phyloP scores from a whole-genome alignment of 1,140 invertebrate genomes.

The Yoshiicerus persimilis region DNA sequence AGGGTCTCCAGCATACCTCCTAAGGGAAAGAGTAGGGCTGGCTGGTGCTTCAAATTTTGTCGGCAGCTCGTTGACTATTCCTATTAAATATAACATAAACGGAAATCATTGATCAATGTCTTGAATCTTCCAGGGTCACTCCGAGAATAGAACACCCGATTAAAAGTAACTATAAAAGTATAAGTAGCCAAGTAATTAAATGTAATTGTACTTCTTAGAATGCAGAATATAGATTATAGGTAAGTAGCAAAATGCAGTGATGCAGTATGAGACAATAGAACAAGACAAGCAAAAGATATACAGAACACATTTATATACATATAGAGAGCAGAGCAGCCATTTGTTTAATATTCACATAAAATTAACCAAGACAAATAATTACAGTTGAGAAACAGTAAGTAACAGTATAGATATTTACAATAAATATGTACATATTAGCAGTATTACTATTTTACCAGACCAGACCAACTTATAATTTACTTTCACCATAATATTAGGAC shows the following conservation, averaged over 20 bases:
- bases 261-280: not conserved
- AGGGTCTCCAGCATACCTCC: slow-evolving; percentile 51
- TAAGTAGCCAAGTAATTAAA: not conserved
- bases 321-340: not conserved
- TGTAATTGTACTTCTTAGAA: not conserved
- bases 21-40: slow-evolving; percentile 50
- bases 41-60: slow-evolving; percentile 49
- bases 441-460: too few species aligned
- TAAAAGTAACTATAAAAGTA: not conserved
- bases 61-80: not conserved
- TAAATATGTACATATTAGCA: not conserved
- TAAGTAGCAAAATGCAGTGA: not conserved
- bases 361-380: not conserved
- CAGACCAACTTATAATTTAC: too few species aligned
- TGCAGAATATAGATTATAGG: not conserved
- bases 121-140: not conserved
- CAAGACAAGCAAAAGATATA: not conserved
- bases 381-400: not conserved
- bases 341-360: not conserved
- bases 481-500: not conserved
- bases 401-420: not conserved
- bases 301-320: not conserved
- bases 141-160: not conserved
- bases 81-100: not conserved
- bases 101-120: not conserved